Evolutionary conservation across 2,888 invertebrate genomes (phyloP), one percentile per base, ranked within the genome.

Genomic region (Drosophila falleni): DNA sequence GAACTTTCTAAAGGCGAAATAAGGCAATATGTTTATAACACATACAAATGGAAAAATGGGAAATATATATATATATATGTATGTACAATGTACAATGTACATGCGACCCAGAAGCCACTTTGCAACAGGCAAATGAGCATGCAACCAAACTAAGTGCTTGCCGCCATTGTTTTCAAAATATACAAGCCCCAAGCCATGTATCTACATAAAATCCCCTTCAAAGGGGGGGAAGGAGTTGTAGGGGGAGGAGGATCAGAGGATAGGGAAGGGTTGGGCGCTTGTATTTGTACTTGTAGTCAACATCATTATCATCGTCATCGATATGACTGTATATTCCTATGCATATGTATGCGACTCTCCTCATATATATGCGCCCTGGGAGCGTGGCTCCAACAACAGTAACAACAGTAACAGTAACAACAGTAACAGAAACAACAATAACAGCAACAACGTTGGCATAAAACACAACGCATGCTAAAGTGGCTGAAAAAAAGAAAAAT

Each of bases 401-500:
- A 29, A 10, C 9, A 31, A 31, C 31, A 31, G 10, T 9, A 31
- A 31, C 31, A 31, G 8, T 1, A 31, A 31, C 33, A 59, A 44
- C 44, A 44, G 19, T 55, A 56, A 42, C 60, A 67, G 9, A 47
- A 60, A 51, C 61, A 70, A 47, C 35, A 55, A 50, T 10, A 51
- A 46, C 59, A n/a, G n/a, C n/a, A n/a, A n/a, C n/a, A n/a, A n/a
- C n/a, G n/a, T n/a, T n/a, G n/a, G n/a, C n/a, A n/a, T n/a, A n/a
- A 62, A 56, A 29, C 42, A 46, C 51, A 54, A 47, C 58, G 42
- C 44, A 54, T 65, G 71, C 71, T 69, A 55, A 71, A 80, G 66
- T 81, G 63, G 68, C 82, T 82, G 87, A 65, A 88, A 85, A 65
- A 76, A 64, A 78, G 53, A 55, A 64, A 77, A 80, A 80, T 56